Evolutionary conservation across 2,797 vertebrate genomes (phyloP).

Genomic region (Bradypus variegatus): DNA sequence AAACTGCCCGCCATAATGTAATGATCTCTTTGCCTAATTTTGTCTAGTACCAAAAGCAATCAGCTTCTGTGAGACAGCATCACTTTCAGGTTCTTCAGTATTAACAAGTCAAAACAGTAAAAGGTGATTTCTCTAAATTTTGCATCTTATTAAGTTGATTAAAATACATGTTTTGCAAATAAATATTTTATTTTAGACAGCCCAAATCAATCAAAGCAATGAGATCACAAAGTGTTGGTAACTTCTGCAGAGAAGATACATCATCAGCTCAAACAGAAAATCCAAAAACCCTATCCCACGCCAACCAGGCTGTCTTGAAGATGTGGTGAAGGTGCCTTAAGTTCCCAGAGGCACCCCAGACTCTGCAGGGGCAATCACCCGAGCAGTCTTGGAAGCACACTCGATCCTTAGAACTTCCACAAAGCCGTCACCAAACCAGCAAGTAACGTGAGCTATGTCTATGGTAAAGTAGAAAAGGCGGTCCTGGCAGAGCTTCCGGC

Average conservation of each 20-base stretch:
- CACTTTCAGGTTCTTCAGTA: neutral
- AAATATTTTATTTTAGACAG: slow-evolving; percentile 20
- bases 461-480: slow-evolving; percentile 86
- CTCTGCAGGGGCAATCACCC: neutral
- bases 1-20: neutral
- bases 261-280: neutral
- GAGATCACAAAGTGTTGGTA: neutral
- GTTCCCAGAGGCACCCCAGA: slow-evolving; percentile 2
- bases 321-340: neutral
- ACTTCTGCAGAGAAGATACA: neutral
- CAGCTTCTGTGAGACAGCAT: neutral
- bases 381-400: neutral
- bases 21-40: neutral
- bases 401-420: slow-evolving; percentile 84
- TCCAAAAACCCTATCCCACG: neutral
- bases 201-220: neutral
- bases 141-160: slow-evolving; percentile 31
- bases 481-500: slow-evolving; percentile 81
- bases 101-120: neutral
- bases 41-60: neutral
- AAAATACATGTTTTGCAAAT: slow-evolving; percentile 25
- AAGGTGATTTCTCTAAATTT: neutral
- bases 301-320: neutral
- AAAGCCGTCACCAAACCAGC: slow-evolving; percentile 87
- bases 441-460: slow-evolving; percentile 82